phyloP scores from a whole-genome alignment of 2,797 vertebrate genomes.

The Chiloscyllium punctatum region DNA sequence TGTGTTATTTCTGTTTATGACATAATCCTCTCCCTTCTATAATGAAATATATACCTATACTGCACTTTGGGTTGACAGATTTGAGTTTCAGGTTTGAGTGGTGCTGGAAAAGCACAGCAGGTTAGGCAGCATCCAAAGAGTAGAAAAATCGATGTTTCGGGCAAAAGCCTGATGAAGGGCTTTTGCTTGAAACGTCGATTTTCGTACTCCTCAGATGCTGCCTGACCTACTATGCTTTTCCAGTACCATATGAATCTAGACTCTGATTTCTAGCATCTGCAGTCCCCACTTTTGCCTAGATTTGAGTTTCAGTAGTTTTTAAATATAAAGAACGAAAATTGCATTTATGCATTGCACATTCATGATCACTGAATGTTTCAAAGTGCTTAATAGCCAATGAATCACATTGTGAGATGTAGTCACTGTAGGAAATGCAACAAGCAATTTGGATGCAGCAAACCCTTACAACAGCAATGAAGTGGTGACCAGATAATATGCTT shows the following conservation, averaged over 20 bases:
- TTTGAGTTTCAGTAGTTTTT: background rate
- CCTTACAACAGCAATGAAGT: background rate
- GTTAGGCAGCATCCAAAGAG: too few species aligned
- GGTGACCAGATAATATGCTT: background rate
- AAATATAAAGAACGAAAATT: background rate
- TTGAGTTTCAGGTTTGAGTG: background rate
- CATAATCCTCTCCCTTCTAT: background rate
- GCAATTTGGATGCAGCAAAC: background rate
- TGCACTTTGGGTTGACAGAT: background rate
- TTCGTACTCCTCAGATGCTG: too few species aligned
- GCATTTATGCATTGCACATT: background rate
- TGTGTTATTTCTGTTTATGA: background rate
- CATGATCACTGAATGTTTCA: background rate
- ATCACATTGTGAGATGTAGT: background rate
- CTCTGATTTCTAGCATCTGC: too few species aligned
- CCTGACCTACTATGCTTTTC: too few species aligned
- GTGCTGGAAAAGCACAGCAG: background rate
- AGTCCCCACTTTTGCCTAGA: background rate
- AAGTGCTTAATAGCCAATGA: background rate
- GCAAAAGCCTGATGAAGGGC: too few species aligned
- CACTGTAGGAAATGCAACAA: background rate
- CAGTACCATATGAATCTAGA: too few species aligned
- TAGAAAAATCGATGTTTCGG: too few species aligned
- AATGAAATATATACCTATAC: background rate
- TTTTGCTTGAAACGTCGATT: too few species aligned